Conservation (phyloP, 2,797 vertebrate species). For the Tapera naevia region DNA sequence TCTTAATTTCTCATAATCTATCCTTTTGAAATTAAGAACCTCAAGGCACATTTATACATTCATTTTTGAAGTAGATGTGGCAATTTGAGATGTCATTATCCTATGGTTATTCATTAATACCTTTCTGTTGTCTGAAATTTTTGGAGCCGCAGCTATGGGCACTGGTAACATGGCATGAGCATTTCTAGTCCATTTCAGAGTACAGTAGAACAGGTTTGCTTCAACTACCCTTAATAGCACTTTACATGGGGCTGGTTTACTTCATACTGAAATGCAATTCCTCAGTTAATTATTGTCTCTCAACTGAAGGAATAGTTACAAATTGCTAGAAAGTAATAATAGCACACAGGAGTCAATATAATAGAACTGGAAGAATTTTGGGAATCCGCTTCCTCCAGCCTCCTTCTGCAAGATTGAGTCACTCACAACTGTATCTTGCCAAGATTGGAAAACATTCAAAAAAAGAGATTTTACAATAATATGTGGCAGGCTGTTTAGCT, state of each 20-base stretch:
- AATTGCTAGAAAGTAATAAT: background rate
- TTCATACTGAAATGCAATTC: background rate
- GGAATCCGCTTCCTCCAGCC: background rate
- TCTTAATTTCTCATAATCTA: constrained; percentile 57
- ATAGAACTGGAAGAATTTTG: background rate
- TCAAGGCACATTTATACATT: constrained; percentile 27
- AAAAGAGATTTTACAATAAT: background rate
- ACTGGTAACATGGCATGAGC: background rate
- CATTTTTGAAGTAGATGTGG: constrained; percentile 47
- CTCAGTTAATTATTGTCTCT: background rate
- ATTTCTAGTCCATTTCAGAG: background rate
- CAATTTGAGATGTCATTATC: constrained; percentile 50
- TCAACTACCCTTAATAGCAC: background rate
- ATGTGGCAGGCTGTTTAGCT: background rate
- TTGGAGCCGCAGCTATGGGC: background rate
- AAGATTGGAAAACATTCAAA: background rate
- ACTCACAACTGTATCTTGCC: background rate
- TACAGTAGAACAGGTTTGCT: background rate
- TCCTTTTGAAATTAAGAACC: constrained; percentile 46
- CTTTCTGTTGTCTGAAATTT: constrained; percentile 18
- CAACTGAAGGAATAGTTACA: background rate
- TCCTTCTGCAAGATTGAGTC: background rate
- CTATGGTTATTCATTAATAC: constrained; percentile 34
- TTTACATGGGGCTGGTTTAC: background rate
- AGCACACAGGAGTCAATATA: background rate